Evolutionary conservation across 2,888 invertebrate genomes (phyloP), one percentile per base, ranked within the genome.

Genomic region (Cyaniris semiargus): DNA sequence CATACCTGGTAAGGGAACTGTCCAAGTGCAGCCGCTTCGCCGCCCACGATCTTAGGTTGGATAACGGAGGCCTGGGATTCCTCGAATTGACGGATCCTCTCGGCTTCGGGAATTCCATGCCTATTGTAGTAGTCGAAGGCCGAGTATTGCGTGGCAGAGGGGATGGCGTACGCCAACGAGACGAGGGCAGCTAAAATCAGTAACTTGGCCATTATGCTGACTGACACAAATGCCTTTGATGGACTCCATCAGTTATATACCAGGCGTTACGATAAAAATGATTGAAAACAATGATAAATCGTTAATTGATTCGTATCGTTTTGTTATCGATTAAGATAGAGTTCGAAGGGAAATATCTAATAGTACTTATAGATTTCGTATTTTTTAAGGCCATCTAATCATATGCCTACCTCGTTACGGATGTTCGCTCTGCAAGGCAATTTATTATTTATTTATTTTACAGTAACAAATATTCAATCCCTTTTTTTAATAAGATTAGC

Each of bases 1-100:
- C 34, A 38, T 81, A 87, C 88, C 84, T 86, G 83, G 76, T 82
- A 86, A 5, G 87, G 87, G 78, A 85, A 85, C 76, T 87, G 85
- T 70, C 86, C 86, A 18, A 81, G 76, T 6, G 70, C 79, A 5
- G 87, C 84, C 0, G 86, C 82, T 0, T 82, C 80, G 34, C 87
- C 88, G 71, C 87, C 87, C 53, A 85, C 77, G 75, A 89, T 89
- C 79, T 84, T 85, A 0, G 76, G 72, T 18, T 66, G 66, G 0
- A 80, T 81, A 34, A 56, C 79, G 3, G 44, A 75, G 60, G 66
- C 27, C 66, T 80, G 81, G 58, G 84, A 81, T 76, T 83, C 82
- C 80, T 89, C 89, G 2, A 83, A 83, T 53, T 83, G 81, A 3
- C 80, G 83, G 53, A 89, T 85, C 77, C 82, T 83, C 72, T 88